phyloP scores from a whole-genome alignment of 2,113 vertebrate species.

The Erythrocebus patas region DNA sequence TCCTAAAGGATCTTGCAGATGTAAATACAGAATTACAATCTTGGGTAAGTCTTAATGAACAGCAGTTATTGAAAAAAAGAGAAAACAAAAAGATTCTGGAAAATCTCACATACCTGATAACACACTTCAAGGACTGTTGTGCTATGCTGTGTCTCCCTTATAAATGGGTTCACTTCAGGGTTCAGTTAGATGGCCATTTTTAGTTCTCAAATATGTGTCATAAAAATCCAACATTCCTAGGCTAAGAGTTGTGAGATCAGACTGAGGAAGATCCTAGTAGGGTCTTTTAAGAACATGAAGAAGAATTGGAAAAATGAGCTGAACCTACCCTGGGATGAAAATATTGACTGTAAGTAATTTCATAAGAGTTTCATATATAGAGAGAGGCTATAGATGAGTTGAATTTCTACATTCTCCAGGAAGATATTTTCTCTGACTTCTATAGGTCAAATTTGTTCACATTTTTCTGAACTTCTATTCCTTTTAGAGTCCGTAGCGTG shows the following conservation, averaged over 20 bases:
- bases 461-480: neutral
- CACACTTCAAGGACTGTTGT: neutral
- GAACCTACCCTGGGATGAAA: neutral
- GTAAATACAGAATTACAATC: neutral
- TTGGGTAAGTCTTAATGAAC: neutral
- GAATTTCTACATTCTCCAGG: neutral
- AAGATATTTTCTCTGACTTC: slow-evolving; percentile 28
- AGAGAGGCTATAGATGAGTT: neutral
- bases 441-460: neutral
- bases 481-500: neutral
- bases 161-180: neutral
- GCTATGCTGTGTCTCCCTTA: neutral
- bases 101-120: neutral
- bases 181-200: neutral
- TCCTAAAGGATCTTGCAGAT: neutral
- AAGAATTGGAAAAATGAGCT: neutral
- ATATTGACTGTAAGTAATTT: neutral
- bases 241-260: neutral
- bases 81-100: slow-evolving; percentile 1
- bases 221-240: neutral
- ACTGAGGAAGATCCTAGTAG: neutral
- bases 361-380: neutral
- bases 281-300: neutral
- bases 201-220: neutral
- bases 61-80: neutral